Evolutionary conservation across 2,797 vertebrate genomes (phyloP), one percentile per base, ranked within the genome.

Genomic region (Acanthis flammea): DNA sequence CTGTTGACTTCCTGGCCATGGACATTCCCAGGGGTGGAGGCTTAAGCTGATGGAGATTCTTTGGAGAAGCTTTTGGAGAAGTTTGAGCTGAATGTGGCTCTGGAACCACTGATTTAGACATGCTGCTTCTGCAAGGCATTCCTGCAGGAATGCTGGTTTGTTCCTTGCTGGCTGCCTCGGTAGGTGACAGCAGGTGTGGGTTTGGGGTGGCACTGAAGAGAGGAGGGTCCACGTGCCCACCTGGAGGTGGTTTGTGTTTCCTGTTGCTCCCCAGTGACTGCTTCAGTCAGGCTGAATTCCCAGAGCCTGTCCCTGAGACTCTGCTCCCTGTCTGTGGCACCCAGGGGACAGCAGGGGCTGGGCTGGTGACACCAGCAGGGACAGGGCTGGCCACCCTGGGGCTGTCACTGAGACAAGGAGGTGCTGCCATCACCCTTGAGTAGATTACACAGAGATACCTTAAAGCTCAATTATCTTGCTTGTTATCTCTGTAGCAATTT

Each of bases 391-490:
- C 53, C 80, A 53, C 90, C 4, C 5, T 12, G 47, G 33, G 73
- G 79, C 44, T 90, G 42, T 44, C 51, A 37, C 37, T 72, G 86
- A 51, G 39, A 89, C 54, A 35, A 50, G 74, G 55, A 65, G 77
- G 21, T 30, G 68, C 58, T 90, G 42, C 19, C n/a, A 30, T 23
- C 73, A 28, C 28, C 21, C 39, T 14, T 60, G 54, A 70, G 31
- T 39, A 30, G 68, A 25, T 88, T 25, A 21, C 37, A 72, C 12
- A 68, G 71, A 60, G 39, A n/a, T 53, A 37, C 3, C 27, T 63
- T 54, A 68, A 87, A 92, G 55, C 82, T 77, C 88, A 78, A 37
- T 94, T 88, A 61, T 19, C 74, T 92, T 88, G 16, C 21, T 93
- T 81, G 73, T 73, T 82, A 44, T 21, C 39, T 88, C 35, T 53